Base-by-base conservation (phyloP, 1,140 invertebrate species). In the Coelopa frigida region DNA sequence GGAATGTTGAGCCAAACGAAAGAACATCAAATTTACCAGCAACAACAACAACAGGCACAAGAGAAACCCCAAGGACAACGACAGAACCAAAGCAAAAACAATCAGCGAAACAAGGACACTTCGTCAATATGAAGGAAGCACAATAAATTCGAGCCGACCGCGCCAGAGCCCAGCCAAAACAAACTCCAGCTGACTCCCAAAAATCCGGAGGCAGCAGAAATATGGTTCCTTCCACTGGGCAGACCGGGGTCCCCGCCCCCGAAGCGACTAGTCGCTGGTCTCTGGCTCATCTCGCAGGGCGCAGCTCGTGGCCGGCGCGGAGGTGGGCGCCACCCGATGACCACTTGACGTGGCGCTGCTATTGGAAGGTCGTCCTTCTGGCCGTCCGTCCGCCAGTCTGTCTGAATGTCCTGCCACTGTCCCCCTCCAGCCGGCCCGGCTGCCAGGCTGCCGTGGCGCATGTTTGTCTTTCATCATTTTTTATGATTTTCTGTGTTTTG, bases 391-490 rank as follows among this genome's bases (percentile, higher is more conserved):
- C 27, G 8, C 27, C 8, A 14, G 8, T 29, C 8, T 29, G 8
- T 14, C 14, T 14, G 27, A 14, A 8, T 29, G 14, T 8, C 27
- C 14, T 10, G 27, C 27, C 14, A 29, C 8, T 14, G 8, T 10
- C 8, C 27, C 14, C 14, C 8, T 29, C 14, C 27, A 10, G 8
- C 8, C 14, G 27, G 27, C n/a, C n/a, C n/a, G n/a, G n/a, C n/a
- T n/a, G n/a, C n/a, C n/a, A n/a, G n/a, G n/a, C n/a, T n/a, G n/a
- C n/a, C n/a, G 55, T 58, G 61, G 56, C 58, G 58, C 61, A 61
- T 64, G 61, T 61, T 64, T 64, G 61, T 59, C 61, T 64, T 64
- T 64, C 61, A 61, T 64, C 61, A 61, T 64, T 56, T 54, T 44
- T 49, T 51, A 41, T 46, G 51, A 48, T 60, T 64, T 64, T 64